These are phyloP conservation scores for Phasia obesa DNA, from an alignment of 2,888 invertebrate species.

Conservation along the genomic window DNA sequence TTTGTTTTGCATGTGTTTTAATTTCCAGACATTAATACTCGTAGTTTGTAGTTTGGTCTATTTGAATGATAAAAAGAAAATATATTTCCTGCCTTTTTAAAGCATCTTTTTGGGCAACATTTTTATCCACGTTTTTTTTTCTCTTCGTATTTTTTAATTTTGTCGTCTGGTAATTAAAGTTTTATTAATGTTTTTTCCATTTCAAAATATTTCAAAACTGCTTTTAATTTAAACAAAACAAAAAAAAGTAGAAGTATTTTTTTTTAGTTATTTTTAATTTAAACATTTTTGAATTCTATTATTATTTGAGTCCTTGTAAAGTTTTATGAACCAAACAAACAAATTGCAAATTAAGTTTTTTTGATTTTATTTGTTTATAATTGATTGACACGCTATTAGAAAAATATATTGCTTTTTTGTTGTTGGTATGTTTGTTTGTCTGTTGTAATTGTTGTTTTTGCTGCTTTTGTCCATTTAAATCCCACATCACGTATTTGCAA, in stretches of 20 bases:
- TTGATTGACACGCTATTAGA: constrained; percentile 61
- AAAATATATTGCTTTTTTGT: constrained; percentile 1
- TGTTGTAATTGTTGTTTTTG: too few relatives aligned
- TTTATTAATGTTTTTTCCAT: neutral
- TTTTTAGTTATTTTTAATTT: constrained; percentile 13
- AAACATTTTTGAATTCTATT: constrained; percentile 13
- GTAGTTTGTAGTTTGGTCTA: constrained; percentile 5
- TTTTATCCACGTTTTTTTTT: neutral
- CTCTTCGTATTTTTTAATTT: constrained; percentile 51
- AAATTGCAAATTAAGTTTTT: constrained; percentile 22
- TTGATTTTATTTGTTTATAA: constrained; percentile 52
- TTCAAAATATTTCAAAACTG: constrained; percentile 29
- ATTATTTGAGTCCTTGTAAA: constrained; percentile 48
- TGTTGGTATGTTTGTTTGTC: too few relatives aligned
- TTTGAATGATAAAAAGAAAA: constrained; percentile 7
- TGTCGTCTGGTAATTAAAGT: constrained; percentile 42
- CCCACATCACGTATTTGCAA: constrained; percentile 63
- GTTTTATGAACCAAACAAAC: constrained; percentile 38
- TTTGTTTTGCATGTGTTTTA: constrained; percentile 50
- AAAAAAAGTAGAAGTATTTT: neutral
- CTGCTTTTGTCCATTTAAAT: constrained; percentile 56
- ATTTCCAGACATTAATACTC: constrained; percentile 61
- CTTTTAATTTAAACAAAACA: neutral
- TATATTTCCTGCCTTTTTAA: constrained; percentile 19
- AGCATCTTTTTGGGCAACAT: constrained; percentile 8